Evolutionary conservation across 2,888 invertebrate species (phyloP), one percentile per base, ranked within the genome.

Genomic region (Teleiodes luculella): DNA sequence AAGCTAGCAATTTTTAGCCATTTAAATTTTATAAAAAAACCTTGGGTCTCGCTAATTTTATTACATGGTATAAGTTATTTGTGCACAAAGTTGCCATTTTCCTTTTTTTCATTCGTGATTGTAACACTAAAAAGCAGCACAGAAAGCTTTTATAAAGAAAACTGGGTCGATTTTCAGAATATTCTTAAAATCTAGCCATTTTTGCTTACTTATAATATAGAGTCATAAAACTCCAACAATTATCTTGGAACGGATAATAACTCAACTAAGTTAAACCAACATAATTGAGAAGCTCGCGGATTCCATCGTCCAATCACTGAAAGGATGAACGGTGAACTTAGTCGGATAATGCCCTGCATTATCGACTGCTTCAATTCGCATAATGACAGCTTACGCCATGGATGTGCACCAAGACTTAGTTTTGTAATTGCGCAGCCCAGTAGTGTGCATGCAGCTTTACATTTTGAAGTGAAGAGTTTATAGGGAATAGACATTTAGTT

Each of bases 341-440:
- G 59, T 57, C 58, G 57, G 57, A 68, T 64, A 67, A 70, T 66
- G 56, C 47, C 62, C 56, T 60, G 67, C 68, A 67, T 70, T 72
- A 73, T 70, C 68, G 61, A 62, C 62, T 58, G 28, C 50, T 61
- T 67, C 67, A 72, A 67, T 70, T 24, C 20, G 65, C 64, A 68
- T 74, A 75, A 75, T 75, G 65, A 64, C 54, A 48, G 53, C 55
- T 68, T 68, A 60, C 60, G 66, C 66, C 47, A 48, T 43, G 10
- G 56, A 50, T 68, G 68, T 68, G 63, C 59, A 62, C 64, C 54
- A n/a, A 14, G 48, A 47, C 52, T 52, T 48, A 55, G 16, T 67
- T 71, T 64, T 67, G 62, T 71, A 72, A 62, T 62, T 63, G 59
- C 61, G 51, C 11, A 47, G 11, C 33, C 31, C 56, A 58, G 62